A percentile compares a stretch with the other conserved stretches of the same genome.
phyloP scores from a whole-genome alignment of 2,888 invertebrate genomes.

The Drosophila fungiperda region DNA sequence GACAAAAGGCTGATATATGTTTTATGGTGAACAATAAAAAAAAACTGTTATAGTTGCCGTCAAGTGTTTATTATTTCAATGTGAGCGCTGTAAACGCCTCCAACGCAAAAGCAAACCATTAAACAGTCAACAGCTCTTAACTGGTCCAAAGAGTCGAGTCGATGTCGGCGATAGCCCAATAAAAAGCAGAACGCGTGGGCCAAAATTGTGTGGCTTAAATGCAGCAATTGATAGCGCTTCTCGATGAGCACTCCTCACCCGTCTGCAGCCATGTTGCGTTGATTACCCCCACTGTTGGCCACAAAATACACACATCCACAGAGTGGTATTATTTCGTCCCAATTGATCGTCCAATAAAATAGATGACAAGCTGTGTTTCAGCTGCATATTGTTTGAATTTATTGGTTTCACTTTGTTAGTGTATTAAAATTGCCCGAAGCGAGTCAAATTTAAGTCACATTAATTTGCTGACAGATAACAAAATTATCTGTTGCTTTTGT shows the following conservation, averaged over 20 bases:
- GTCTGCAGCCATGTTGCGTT: neutral
- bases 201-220: constrained; percentile 16
- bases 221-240: constrained; percentile 35
- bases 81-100: constrained; percentile 46
- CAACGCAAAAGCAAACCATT: constrained; percentile 8
- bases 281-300: constrained; percentile 7
- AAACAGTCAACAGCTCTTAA: constrained; percentile 41
- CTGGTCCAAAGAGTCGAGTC: constrained; percentile 43
- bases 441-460: constrained; percentile 17
- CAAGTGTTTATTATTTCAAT: constrained; percentile 76
- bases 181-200: constrained; percentile 46
- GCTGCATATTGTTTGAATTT: constrained; percentile 37
- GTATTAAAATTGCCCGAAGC: constrained; percentile 37
- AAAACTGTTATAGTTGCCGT: constrained; percentile 49
- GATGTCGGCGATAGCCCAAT: constrained; percentile 32
- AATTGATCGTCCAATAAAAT: constrained; percentile 59
- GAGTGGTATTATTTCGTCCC: constrained; percentile 51
- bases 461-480: neutral
- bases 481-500: neutral
- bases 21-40: constrained; percentile 50
- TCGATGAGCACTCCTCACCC: neutral
- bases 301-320: constrained; percentile 22
- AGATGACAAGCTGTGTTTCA: constrained; percentile 48
- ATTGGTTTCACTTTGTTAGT: constrained; percentile 47
- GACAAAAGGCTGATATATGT: constrained; percentile 66